Evolutionary conservation across 1,140 invertebrate genomes (phyloP).

Genomic region (Tribolium madens): DNA sequence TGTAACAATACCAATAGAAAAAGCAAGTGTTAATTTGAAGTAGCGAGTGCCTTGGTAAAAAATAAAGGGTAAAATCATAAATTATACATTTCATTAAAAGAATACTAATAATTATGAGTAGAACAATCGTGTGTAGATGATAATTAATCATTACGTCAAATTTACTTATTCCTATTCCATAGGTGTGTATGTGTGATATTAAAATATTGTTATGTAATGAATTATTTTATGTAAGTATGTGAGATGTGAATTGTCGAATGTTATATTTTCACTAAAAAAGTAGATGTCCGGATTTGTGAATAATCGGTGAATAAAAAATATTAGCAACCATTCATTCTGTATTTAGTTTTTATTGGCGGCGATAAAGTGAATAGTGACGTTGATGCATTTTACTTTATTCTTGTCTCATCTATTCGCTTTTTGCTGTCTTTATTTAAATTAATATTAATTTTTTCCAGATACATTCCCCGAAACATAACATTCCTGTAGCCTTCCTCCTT

Average conservation of each 20-base stretch:
- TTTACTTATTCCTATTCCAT: not conserved
- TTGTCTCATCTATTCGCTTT: not conserved
- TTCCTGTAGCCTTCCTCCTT: slow-evolving; percentile 10
- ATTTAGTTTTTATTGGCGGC: not conserved
- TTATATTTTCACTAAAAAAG: not conserved
- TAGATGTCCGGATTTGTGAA: slow-evolving; percentile 14
- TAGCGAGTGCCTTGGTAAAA: not conserved
- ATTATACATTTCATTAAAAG: not conserved
- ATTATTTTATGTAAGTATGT: not conserved
- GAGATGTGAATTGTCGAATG: not conserved
- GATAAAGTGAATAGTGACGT: slow-evolving; percentile 16
- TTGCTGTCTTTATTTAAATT: not conserved
- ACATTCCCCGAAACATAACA: slow-evolving; percentile 60
- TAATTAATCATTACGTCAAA: not conserved
- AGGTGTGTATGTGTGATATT: too few species aligned
- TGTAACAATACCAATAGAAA: not conserved
- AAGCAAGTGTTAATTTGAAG: not conserved
- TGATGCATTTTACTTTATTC: not conserved
- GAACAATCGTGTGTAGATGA: not conserved
- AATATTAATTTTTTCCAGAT: slow-evolving; percentile 58
- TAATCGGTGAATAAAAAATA: slow-evolving; percentile 21
- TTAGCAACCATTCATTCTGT: slow-evolving; percentile 6
- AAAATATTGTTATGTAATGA: too few species aligned
- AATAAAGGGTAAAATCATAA: not conserved
- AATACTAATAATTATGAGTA: not conserved